These are phyloP conservation scores for Pangasianodon gigas DNA, from an alignment of 2,113 vertebrate genomes.

Conservation along the genomic window DNA sequence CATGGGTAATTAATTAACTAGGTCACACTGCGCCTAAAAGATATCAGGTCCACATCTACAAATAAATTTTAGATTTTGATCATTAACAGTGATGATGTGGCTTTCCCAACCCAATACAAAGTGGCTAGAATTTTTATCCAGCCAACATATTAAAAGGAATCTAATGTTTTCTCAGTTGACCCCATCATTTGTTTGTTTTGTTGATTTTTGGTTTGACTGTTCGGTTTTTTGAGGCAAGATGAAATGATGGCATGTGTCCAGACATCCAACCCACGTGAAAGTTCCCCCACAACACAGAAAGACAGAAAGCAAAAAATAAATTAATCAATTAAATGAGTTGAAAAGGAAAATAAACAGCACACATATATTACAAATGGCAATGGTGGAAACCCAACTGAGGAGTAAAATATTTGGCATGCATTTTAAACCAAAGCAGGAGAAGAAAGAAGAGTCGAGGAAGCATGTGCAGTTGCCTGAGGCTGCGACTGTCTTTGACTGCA, in stretches of 20 bases:
- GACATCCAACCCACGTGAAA: slow-evolving; percentile 54
- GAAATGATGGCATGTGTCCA: slow-evolving; percentile 70
- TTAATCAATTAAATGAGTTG: slow-evolving; percentile 22
- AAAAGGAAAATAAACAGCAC: slow-evolving; percentile 66
- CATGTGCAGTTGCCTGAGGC: slow-evolving; percentile 82
- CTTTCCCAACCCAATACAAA: slow-evolving; percentile 61
- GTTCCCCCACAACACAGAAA: slow-evolving; percentile 57
- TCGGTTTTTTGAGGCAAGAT: slow-evolving; percentile 76
- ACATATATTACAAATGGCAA: slow-evolving; percentile 72
- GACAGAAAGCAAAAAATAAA: slow-evolving; percentile 41
- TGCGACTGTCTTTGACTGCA: slow-evolving; percentile 74
- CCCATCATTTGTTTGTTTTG: slow-evolving; percentile 59
- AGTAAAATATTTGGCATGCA: slow-evolving; percentile 76
- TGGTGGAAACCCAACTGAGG: slow-evolving; percentile 64
- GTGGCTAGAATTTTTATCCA: slow-evolving; percentile 57
- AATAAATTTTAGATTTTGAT: slow-evolving; percentile 67
- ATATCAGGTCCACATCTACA: slow-evolving; percentile 75
- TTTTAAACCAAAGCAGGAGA: slow-evolving; percentile 71
- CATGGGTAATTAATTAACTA: slow-evolving; percentile 82
- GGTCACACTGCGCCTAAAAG: slow-evolving; percentile 69
- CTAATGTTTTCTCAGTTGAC: slow-evolving; percentile 65
- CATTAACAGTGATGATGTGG: slow-evolving; percentile 66
- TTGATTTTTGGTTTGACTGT: slow-evolving; percentile 59
- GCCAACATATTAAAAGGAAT: slow-evolving; percentile 50
- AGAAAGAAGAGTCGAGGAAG: slow-evolving; percentile 82